These are phyloP conservation scores for Lasioglossum vierecki DNA, from an alignment of 2,888 invertebrate species.

Conservation along the genomic window DNA sequence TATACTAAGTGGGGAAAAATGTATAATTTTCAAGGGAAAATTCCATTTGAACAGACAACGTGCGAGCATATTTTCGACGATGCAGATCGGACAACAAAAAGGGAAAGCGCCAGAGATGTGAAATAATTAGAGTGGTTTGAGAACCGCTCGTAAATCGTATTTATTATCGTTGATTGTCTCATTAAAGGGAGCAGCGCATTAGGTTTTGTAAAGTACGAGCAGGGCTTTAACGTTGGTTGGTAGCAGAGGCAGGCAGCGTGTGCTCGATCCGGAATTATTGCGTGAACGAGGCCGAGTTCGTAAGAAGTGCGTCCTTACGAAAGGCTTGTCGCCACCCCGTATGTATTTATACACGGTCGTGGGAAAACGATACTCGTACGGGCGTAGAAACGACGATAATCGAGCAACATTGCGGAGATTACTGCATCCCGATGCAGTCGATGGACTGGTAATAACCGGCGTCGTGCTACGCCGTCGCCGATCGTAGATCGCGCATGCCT, in stretches of 20 bases:
- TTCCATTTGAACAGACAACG: background rate
- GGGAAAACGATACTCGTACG: slow-evolving; percentile 66
- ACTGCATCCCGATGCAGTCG: slow-evolving; percentile 61
- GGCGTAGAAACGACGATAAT: slow-evolving; percentile 60
- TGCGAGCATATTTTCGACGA: background rate
- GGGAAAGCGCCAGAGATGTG: background rate
- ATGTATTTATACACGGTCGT: slow-evolving; percentile 64
- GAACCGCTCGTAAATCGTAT: background rate
- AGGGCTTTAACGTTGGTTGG: background rate
- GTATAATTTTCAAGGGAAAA: too few species aligned
- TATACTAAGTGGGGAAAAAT: too few species aligned
- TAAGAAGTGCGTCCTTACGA: slow-evolving; percentile 63
- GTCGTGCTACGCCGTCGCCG: slow-evolving; percentile 26
- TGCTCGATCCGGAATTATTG: slow-evolving; percentile 50
- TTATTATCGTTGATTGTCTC: background rate
- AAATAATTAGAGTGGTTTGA: too few species aligned
- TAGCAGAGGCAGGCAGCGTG: background rate
- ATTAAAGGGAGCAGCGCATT: background rate
- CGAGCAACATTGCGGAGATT: slow-evolving; percentile 70
- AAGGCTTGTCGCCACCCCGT: slow-evolving; percentile 59
- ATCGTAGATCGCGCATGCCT: slow-evolving; percentile 41
- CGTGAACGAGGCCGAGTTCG: slow-evolving; percentile 48
- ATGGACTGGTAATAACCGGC: slow-evolving; percentile 47
- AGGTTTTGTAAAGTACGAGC: background rate
- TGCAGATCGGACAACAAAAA: background rate